Conservation (phyloP, 2,113 vertebrate genomes). For the Thunnus thynnus region DNA sequence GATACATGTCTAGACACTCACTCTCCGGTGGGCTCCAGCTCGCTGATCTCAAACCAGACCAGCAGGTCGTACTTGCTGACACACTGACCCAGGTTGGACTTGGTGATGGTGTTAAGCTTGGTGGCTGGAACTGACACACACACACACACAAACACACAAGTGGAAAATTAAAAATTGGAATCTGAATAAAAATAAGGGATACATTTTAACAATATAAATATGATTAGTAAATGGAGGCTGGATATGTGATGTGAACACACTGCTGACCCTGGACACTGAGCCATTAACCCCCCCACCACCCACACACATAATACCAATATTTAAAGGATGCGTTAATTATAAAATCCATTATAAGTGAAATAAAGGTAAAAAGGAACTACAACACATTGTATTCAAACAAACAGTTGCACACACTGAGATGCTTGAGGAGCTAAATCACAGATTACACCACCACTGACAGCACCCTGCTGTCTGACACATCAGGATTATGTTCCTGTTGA, state of each 20-base stretch:
- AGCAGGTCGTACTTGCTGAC: slow-evolving; percentile 98
- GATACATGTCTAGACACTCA: slow-evolving; percentile 84
- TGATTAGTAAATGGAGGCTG: background rate
- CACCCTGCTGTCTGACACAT: slow-evolving; percentile 53
- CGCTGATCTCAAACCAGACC: slow-evolving; percentile 99
- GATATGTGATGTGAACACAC: slow-evolving; percentile 2
- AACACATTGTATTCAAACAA: background rate
- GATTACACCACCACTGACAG: slow-evolving; percentile 52
- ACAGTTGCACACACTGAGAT: background rate
- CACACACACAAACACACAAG: slow-evolving; percentile 16
- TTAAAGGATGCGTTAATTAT: background rate
- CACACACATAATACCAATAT: background rate
- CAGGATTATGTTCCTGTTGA: slow-evolving; percentile 50
- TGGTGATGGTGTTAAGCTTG: slow-evolving; percentile 96
- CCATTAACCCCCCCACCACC: background rate
- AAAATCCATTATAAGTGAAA: background rate
- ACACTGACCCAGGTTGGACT: slow-evolving; percentile 95
- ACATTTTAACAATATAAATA: background rate
- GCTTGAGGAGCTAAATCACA: slow-evolving; percentile 48
- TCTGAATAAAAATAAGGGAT: background rate
- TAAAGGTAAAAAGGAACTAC: background rate
- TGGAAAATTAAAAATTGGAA: background rate
- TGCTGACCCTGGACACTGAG: background rate
- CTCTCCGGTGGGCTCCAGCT: slow-evolving; percentile 98
- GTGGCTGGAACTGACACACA: slow-evolving; percentile 92